These are phyloP conservation scores for Barnardius zonarius DNA, from an alignment of 2,113 vertebrate genomes.

Conservation along the genomic window DNA sequence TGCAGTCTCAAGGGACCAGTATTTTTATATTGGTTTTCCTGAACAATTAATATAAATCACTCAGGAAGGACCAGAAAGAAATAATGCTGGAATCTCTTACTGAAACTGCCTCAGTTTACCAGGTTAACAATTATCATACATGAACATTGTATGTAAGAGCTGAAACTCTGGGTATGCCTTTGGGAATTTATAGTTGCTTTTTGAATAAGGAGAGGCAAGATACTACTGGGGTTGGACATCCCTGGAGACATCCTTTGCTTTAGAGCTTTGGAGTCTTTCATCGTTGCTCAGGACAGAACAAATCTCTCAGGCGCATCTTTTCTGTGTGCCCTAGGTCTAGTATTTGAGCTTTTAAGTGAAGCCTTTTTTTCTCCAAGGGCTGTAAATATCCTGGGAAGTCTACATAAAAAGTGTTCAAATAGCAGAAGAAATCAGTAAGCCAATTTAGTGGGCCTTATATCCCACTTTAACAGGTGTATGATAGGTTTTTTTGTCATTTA, in stretches of 20 bases:
- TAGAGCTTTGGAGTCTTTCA: background rate
- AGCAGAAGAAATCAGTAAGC: background rate
- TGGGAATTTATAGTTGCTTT: background rate
- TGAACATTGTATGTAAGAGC: background rate
- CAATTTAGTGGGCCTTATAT: background rate
- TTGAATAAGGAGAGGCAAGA: background rate
- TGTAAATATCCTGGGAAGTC: background rate
- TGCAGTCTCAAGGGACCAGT: background rate
- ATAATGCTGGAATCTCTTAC: background rate
- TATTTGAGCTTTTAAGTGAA: background rate
- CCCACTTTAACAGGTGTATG: background rate
- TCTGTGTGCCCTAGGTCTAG: background rate
- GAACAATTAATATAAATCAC: slow-evolving; percentile 45
- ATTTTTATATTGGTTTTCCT: slow-evolving; percentile 37
- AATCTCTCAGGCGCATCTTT: background rate
- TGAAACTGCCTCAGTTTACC: background rate
- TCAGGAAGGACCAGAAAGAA: background rate
- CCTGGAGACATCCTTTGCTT: background rate
- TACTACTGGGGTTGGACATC: background rate
- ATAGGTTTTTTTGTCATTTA: background rate
- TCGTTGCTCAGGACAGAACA: background rate
- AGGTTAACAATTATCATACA: background rate
- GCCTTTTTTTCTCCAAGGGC: background rate
- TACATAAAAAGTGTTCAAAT: background rate
- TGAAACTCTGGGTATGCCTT: background rate